A percentile compares a stretch with the other conserved stretches of the same genome.
phyloP scores from a whole-genome alignment of 2,797 vertebrate genomes.

The Leucoraja ocellata region DNA sequence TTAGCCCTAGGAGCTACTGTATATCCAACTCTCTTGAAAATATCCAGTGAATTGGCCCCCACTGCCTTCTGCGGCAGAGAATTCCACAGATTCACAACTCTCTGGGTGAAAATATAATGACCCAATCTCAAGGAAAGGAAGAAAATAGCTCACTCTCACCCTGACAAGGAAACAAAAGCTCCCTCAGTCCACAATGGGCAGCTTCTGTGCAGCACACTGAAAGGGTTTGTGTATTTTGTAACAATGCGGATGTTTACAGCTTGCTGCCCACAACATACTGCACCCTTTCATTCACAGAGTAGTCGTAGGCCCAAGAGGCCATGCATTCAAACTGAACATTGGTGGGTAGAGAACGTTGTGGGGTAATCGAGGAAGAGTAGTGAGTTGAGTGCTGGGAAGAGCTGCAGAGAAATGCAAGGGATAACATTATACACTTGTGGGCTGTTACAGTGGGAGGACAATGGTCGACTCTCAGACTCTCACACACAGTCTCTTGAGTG shows the following conservation, averaged over 20 bases:
- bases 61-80: too few relatives aligned
- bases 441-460: neutral
- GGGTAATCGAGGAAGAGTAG: neutral
- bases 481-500: neutral
- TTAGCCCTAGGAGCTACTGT: too few relatives aligned
- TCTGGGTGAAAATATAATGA: neutral
- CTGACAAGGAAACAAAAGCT: neutral
- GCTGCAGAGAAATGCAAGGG: neutral
- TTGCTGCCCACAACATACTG: neutral
- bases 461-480: neutral
- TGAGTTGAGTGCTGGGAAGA: neutral
- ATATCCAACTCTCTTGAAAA: too few relatives aligned
- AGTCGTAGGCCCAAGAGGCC: neutral
- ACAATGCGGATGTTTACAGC: neutral
- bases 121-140: neutral
- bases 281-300: neutral
- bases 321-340: neutral
- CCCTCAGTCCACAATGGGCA: too few relatives aligned
- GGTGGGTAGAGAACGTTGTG: neutral
- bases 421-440: neutral
- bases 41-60: too few relatives aligned
- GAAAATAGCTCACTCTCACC: neutral
- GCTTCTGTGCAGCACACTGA: neutral
- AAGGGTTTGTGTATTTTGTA: neutral
- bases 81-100: neutral